Base-by-base conservation (phyloP, 2,113 vertebrate genomes). In the Ageneiosus marmoratus region DNA sequence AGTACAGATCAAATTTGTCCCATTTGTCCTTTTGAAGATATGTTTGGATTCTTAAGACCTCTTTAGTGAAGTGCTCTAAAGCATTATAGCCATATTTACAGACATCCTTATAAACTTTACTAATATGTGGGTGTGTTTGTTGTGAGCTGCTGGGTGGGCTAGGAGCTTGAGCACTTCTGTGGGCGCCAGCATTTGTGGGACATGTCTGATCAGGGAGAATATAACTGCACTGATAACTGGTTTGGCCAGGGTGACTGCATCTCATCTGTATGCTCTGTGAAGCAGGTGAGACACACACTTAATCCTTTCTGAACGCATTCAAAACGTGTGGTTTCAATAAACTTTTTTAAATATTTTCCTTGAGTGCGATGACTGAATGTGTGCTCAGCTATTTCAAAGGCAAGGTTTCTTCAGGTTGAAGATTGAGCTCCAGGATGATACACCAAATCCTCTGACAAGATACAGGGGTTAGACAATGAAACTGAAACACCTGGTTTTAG, bases 401-500 rank as follows among this genome's bases (percentile, higher is more conserved):
- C 90, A 89, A 12, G 90, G 92, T 18, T 93, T 91, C 90, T 92
- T 91, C 4, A 94, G 93, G 12, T 95, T 92, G 86, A 95, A 93
- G 89, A 94, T 92, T 82, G 94, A 95, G 80, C 83, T 95, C 60
- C 92, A 92, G 81, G 93, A 94, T 74, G 91, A 93, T 84, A 90
- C 92, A 58, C 92, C 92, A 67, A 93, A 91, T 89, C 92, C 93
- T 86, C 91, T 95, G 91, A 92, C 84, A 87, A 89, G 90, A 29
- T 93, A n/a, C n/a, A n/a, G n/a, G n/a, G n/a, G n/a, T n/a, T n/a
- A n/a, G n/a, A n/a, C n/a, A n/a, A n/a, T n/a, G n/a, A n/a, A n/a
- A n/a, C n/a, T n/a, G n/a, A n/a, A n/a, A n/a, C n/a, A n/a, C n/a
- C n/a, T n/a, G n/a, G n/a, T n/a, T n/a, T n/a, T n/a, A n/a, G n/a